Percentiles rank a stretch among this genome's conserved stretches.
phyloP scores from a whole-genome alignment of 2,113 vertebrate species.

The Apistogramma diplotaenia region DNA sequence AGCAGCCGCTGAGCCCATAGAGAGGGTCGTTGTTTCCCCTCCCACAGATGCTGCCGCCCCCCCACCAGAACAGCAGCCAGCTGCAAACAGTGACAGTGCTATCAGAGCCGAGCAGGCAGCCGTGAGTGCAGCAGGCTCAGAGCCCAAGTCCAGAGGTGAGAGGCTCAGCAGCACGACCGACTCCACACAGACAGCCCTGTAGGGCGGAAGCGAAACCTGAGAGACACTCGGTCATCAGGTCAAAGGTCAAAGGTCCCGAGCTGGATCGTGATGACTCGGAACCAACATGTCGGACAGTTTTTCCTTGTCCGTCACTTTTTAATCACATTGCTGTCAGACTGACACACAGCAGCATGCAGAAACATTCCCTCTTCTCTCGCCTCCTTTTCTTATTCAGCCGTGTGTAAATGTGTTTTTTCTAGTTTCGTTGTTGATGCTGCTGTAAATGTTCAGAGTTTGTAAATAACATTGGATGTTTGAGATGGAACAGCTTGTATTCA shows the following conservation, averaged over 20 bases:
- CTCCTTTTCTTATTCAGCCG: background rate
- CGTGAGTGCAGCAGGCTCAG: slow-evolving; percentile 24
- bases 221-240: background rate
- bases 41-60: slow-evolving; percentile 36
- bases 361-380: background rate
- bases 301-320: background rate
- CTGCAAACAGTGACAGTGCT: background rate
- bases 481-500: background rate
- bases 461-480: background rate
- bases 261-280: background rate
- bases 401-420: background rate
- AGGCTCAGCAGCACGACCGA: slow-evolving; percentile 35
- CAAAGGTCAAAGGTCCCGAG: background rate
- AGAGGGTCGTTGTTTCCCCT: slow-evolving; percentile 61
- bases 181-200: slow-evolving; percentile 73
- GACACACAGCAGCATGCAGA: background rate
- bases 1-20: slow-evolving; percentile 59
- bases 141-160: slow-evolving; percentile 63
- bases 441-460: background rate
- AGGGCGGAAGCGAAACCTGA: background rate
- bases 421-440: background rate
- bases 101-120: slow-evolving; percentile 36
- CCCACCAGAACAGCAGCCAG: slow-evolving; percentile 46
- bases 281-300: background rate
- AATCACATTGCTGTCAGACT: background rate